Percentiles rank a stretch among this genome's conserved stretches.
phyloP scores from a whole-genome alignment of 2,888 invertebrate species.

The Nephrotoma appendiculata region DNA sequence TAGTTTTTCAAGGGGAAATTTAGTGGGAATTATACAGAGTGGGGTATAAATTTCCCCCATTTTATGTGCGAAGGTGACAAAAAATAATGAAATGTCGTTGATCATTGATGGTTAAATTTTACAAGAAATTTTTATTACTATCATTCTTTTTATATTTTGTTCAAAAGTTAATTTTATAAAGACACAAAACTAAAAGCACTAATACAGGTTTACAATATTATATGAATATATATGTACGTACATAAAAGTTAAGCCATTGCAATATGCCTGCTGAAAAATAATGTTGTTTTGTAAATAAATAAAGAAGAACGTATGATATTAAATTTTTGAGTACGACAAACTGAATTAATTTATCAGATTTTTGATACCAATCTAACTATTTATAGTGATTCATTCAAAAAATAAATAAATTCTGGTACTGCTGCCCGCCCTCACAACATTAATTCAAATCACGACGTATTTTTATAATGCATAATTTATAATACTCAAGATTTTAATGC shows the following conservation, averaged over 20 bases:
- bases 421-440: not conserved
- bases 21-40: not conserved
- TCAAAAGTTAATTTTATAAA: not conserved
- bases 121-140: not conserved
- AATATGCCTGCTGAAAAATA: not conserved
- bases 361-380: not conserved
- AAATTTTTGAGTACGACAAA: not conserved
- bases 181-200: not conserved
- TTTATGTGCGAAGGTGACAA: constrained; percentile 9
- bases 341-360: not conserved
- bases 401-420: not conserved
- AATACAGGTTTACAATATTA: not conserved
- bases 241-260: not conserved
- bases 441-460: not conserved
- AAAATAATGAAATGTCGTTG: constrained; percentile 3
- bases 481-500: not conserved
- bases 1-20: constrained; percentile 5
- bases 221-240: not conserved
- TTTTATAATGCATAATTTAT: not conserved
- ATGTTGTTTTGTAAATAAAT: not conserved
- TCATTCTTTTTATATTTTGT: not conserved
- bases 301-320: not conserved
- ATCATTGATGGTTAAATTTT: constrained; percentile 2
- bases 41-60: constrained; percentile 11
- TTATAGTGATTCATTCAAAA: not conserved